These are phyloP conservation scores for Eilema depressum DNA, from an alignment of 2,888 invertebrate species.

Conservation along the genomic window DNA sequence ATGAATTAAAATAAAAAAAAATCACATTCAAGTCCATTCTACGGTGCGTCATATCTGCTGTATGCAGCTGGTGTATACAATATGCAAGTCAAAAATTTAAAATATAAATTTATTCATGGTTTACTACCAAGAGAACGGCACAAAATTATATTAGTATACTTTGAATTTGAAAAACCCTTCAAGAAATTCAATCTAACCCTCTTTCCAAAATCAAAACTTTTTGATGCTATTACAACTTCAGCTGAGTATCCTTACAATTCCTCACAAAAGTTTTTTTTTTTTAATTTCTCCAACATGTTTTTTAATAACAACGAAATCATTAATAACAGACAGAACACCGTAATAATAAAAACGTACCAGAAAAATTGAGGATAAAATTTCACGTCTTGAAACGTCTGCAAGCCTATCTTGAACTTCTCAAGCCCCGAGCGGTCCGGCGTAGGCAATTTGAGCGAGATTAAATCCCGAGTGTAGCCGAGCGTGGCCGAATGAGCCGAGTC, in stretches of 20 bases:
- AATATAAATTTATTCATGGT: no score
- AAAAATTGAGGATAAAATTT: conserved; percentile 58
- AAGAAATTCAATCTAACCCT: not conserved
- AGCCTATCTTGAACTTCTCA: conserved; percentile 56
- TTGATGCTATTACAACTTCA: not conserved
- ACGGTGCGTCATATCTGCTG: no score
- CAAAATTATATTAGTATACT: no score
- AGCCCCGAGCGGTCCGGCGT: conserved; percentile 53
- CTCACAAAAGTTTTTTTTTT: not conserved
- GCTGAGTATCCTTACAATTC: not conserved
- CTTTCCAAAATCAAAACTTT: not conserved
- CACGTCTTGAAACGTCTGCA: conserved; percentile 56
- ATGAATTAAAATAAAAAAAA: no score
- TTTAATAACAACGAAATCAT: conserved; percentile 37
- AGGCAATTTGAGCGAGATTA: conserved; percentile 71
- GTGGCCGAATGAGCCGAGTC: conserved; percentile 53
- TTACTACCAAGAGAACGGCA: no score
- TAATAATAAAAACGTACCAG: conserved; percentile 54
- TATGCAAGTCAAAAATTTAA: no score
- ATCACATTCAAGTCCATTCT: no score
- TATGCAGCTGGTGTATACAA: no score
- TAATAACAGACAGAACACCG: conserved; percentile 45
- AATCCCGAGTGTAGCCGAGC: conserved; percentile 62
- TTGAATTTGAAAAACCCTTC: not conserved
- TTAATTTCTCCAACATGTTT: not conserved